Conservation (phyloP, 1,140 invertebrate genomes). For the Lutraria rhynchaena region DNA sequence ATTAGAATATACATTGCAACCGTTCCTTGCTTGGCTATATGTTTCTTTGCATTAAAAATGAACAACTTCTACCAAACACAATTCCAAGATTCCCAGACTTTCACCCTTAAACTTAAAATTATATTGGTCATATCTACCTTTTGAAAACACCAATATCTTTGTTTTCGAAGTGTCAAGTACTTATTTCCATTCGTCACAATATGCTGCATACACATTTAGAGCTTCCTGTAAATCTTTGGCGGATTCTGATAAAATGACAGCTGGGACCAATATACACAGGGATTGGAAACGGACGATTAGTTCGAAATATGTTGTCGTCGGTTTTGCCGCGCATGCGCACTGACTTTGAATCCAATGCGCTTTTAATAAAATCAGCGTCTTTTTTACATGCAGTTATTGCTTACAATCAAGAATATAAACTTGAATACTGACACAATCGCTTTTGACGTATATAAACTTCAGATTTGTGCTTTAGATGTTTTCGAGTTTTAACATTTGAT, state of each 20-base stretch:
- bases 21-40: constrained; percentile 9
- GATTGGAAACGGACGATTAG: no score
- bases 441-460: no score
- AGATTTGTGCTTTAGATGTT: no score
- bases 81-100: constrained; percentile 22
- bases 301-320: no score
- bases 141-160: constrained; percentile 7
- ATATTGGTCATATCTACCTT: not conserved
- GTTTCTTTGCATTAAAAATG: constrained; percentile 14
- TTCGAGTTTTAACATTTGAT: no score
- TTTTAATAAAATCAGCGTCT: no score
- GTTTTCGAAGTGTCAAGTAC: not conserved
- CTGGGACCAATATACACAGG: no score
- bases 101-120: not conserved
- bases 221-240: not conserved
- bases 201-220: not conserved
- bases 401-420: no score
- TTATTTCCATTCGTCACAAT: constrained; percentile 22
- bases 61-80: constrained; percentile 10
- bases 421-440: no score
- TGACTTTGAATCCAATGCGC: no score
- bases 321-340: no score
- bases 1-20: constrained; percentile 36
- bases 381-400: no score
- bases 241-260: constrained; percentile 13